These are phyloP conservation scores for Hololepta plana DNA, from an alignment of 2,888 invertebrate genomes.

Conservation along the genomic window DNA sequence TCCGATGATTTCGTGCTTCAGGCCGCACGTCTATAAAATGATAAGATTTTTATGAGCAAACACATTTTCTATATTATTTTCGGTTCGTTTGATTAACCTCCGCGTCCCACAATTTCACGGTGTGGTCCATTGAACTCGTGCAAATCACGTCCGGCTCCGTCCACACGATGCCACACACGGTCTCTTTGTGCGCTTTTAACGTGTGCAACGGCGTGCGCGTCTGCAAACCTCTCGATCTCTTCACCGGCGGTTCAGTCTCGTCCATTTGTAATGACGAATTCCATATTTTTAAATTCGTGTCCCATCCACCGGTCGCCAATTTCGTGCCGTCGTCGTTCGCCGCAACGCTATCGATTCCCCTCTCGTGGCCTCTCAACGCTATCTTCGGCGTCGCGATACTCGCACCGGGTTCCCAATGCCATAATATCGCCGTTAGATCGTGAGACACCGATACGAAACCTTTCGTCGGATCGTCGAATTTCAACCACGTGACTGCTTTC, in stretches of 20 bases:
- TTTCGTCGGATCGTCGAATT: slow-evolving; percentile 35
- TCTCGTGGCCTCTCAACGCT: slow-evolving; percentile 71
- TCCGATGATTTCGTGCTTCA: slow-evolving; percentile 68
- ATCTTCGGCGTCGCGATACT: slow-evolving; percentile 65
- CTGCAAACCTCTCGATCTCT: slow-evolving; percentile 16
- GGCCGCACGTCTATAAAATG: slow-evolving; percentile 40
- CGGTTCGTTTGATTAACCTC: slow-evolving; percentile 27
- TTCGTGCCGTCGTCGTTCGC: slow-evolving; percentile 46
- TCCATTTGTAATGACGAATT: slow-evolving; percentile 34
- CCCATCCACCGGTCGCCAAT: slow-evolving; percentile 83
- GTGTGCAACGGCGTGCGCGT: slow-evolving; percentile 65
- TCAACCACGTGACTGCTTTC: slow-evolving; percentile 75
- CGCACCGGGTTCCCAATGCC: slow-evolving; percentile 64
- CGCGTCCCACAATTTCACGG: slow-evolving; percentile 86
- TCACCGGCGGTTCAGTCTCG: slow-evolving; percentile 20
- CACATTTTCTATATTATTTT: background rate
- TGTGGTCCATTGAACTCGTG: slow-evolving; percentile 91
- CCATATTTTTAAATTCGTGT: slow-evolving; percentile 84
- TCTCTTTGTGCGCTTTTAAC: slow-evolving; percentile 83
- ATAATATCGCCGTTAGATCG: slow-evolving; percentile 79
- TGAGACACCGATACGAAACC: slow-evolving; percentile 59
- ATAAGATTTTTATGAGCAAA: slow-evolving; percentile 1
- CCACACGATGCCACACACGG: slow-evolving; percentile 75
- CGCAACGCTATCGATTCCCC: slow-evolving; percentile 76
- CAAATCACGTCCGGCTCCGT: slow-evolving; percentile 57